A percentile compares a stretch with the other conserved stretches of the same genome.
Conservation (phyloP, 2,888 invertebrate genomes). For the Omphaloscelis lunosa region DNA sequence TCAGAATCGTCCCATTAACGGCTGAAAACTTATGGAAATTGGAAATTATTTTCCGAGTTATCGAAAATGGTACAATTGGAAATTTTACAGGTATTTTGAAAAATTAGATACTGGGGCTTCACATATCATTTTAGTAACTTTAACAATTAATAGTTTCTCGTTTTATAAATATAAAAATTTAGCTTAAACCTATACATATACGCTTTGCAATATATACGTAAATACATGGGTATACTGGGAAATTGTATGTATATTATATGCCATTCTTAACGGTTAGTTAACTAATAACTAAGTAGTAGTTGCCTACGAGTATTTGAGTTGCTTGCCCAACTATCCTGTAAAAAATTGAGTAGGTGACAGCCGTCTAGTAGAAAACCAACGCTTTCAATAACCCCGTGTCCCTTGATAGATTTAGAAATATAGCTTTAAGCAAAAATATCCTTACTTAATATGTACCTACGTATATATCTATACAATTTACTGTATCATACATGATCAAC, state of each 20-base stretch:
- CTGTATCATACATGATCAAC: constrained; percentile 72
- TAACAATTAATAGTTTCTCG: constrained; percentile 63
- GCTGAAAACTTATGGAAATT: constrained; percentile 86
- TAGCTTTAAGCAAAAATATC: constrained; percentile 61
- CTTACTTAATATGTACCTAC: constrained; percentile 68
- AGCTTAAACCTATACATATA: constrained; percentile 68
- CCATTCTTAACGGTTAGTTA: constrained; percentile 50
- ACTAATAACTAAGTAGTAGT: constrained; percentile 50
- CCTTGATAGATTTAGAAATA: constrained; percentile 66
- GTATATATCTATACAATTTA: constrained; percentile 70
- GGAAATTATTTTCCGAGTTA: constrained; percentile 82
- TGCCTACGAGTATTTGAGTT: constrained; percentile 56
- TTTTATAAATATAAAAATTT: constrained; percentile 63
- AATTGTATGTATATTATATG: constrained; percentile 50
- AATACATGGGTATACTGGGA: constrained; percentile 65
- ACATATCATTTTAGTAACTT: constrained; percentile 70
- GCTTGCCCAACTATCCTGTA: constrained; percentile 76
- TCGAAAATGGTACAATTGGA: constrained; percentile 89
- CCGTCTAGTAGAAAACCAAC: constrained; percentile 69
- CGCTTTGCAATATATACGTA: constrained; percentile 73
- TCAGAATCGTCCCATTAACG: constrained; percentile 86
- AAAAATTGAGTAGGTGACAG: constrained; percentile 70
- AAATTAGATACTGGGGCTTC: constrained; percentile 83
- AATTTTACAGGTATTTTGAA: constrained; percentile 86
- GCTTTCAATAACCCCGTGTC: constrained; percentile 67